These are phyloP conservation scores for Acropternis orthonyx DNA, from an alignment of 2,797 vertebrate genomes.

Conservation along the genomic window DNA sequence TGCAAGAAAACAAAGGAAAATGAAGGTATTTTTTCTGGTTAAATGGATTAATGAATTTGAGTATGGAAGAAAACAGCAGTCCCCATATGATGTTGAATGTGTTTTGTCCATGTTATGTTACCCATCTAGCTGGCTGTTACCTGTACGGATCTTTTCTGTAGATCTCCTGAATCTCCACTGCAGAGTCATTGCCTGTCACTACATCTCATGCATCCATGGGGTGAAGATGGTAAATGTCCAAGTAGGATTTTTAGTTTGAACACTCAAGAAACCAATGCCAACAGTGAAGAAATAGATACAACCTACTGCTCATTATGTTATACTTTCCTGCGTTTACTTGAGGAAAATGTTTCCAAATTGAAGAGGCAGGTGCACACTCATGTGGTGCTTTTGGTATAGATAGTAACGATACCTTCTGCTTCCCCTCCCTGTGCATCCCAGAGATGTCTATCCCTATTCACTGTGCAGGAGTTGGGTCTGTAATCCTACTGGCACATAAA, in stretches of 20 bases:
- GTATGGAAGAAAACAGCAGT: not conserved
- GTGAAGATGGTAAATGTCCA: not conserved
- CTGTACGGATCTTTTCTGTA: not conserved
- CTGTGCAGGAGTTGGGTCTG: not conserved
- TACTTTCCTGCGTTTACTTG: not conserved
- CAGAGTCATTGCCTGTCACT: not conserved
- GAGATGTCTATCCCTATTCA: not conserved
- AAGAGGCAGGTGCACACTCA: not conserved
- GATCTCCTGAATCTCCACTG: not conserved
- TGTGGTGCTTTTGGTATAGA: not conserved
- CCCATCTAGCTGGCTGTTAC: not conserved
- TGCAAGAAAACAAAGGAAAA: not conserved
- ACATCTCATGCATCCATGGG: fast-evolving
- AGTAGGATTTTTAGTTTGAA: not conserved
- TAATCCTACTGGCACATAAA: not conserved
- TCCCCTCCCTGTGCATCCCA: fast-evolving
- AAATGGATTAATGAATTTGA: not conserved
- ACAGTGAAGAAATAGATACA: not conserved
- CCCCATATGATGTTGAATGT: not conserved
- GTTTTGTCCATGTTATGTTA: not conserved
- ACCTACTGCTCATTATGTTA: not conserved
- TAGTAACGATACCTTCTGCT: not conserved
- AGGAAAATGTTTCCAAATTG: not conserved
- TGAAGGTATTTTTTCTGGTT: not conserved
- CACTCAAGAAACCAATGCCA: not conserved